Base-by-base conservation (phyloP, 1,140 invertebrate genomes). In the Telenomus remus region DNA sequence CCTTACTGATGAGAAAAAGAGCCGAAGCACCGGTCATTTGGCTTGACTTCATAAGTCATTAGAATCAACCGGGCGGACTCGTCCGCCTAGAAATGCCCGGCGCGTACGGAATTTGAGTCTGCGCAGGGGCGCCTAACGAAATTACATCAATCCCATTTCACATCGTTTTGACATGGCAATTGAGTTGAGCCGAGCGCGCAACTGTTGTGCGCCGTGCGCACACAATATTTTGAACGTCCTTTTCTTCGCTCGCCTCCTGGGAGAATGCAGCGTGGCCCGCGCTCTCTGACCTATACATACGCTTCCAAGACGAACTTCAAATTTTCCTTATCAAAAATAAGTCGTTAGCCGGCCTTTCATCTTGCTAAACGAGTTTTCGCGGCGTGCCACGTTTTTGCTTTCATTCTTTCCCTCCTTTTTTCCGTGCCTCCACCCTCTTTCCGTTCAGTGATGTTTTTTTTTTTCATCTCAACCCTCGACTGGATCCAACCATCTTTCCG, bases 111-210 rank as follows among this genome's bases (percentile, higher is more conserved):
- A 80, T 78, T 79, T 82, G 72, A 78, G 70, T 72, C 56, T 59
- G 53, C 51, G 61, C 56, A 48, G 48, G 66, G 76, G 75, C 79
- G 79, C 75, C 78, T 87, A 87, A 87, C 86, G 68, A 85, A 88
- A 87, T 88, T 87, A 87, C 87, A 88, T 88, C 87, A 88, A 87
- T 87, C 85, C 84, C 82, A 87, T 88, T 88, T 87, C 87, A 82
- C 84, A 79, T 86, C 86, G 84, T 88, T 88, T 88, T 87, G 82
- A 86, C 84, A 85, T 86, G 80, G 81, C 85, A 86, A 87, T 86
- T 82, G 84, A 85, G 80, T 86, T 86, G 82, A 75, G 78, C 76
- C 69, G 51, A 15, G 72, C 78, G 81, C 84, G 84, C 84, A 86
- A 85, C 84, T 84, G 83, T 87, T 87, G 80, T 83, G 73, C 43